These are phyloP conservation scores for Nasonia longicornis DNA, from an alignment of 1,140 invertebrate species.

Conservation along the genomic window DNA sequence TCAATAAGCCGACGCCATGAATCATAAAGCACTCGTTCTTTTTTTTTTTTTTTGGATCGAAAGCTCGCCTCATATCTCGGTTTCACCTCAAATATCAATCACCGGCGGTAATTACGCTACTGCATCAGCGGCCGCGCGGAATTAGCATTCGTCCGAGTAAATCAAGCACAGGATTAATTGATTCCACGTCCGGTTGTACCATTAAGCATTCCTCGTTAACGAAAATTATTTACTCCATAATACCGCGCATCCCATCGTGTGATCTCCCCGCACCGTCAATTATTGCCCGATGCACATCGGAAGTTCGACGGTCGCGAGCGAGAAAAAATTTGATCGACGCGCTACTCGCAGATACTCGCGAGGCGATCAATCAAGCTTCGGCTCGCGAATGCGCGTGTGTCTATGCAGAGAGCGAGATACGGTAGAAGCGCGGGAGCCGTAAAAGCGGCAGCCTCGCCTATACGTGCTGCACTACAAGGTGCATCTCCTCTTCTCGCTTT, in stretches of 20 bases:
- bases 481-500: constrained; percentile 47
- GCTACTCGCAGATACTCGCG: no score
- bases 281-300: no score
- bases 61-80: no score
- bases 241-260: no score
- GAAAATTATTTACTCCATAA: no score
- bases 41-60: no score
- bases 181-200: neutral
- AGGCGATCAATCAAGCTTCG: constrained; percentile 1
- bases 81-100: no score
- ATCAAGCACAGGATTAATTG: neutral
- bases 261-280: no score
- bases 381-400: neutral
- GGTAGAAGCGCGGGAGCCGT: neutral
- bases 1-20: neutral
- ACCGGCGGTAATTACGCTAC: neutral
- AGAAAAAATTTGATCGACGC: neutral
- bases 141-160: neutral
- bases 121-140: no score
- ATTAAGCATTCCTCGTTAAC: no score
- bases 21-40: no score
- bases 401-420: neutral
- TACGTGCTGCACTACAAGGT: constrained; percentile 16
- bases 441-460: neutral
- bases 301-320: neutral